Evolutionary conservation across 1,140 invertebrate genomes (phyloP).

Genomic region (Teleopsis dalmanni): DNA sequence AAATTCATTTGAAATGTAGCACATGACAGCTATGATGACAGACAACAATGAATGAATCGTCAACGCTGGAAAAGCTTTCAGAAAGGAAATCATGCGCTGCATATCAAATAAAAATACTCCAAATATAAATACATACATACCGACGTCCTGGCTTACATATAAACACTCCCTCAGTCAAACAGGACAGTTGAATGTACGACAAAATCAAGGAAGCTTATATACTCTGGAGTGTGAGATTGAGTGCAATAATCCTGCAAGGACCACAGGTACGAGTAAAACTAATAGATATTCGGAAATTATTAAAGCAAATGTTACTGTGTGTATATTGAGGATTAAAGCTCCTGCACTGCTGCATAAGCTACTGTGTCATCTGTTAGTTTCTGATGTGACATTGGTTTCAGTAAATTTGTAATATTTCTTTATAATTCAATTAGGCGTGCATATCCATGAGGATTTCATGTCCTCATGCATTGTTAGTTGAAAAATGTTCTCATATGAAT

Average conservation of each 20-base stretch:
- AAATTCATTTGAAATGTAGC: constrained; percentile 4
- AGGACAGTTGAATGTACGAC: neutral
- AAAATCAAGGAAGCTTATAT: neutral
- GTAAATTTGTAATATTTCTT: constrained; percentile 3
- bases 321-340: neutral
- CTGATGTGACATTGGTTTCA: neutral
- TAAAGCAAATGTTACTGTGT: neutral
- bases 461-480: neutral
- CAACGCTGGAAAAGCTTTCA: neutral
- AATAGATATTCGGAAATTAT: neutral
- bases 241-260: neutral
- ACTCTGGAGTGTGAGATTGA: neutral
- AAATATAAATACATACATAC: neutral
- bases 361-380: neutral
- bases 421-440: constrained; percentile 7
- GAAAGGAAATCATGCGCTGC: neutral
- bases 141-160: neutral
- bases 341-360: neutral
- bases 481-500: neutral
- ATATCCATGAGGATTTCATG: neutral
- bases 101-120: neutral
- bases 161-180: neutral
- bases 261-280: neutral
- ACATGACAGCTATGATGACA: constrained; percentile 4
- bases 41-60: constrained; percentile 6